Percentiles rank a stretch among this genome's conserved stretches.
These are phyloP conservation scores for Cydia pomonella DNA, from an alignment of 1,140 invertebrate species.

Conservation along the genomic window DNA sequence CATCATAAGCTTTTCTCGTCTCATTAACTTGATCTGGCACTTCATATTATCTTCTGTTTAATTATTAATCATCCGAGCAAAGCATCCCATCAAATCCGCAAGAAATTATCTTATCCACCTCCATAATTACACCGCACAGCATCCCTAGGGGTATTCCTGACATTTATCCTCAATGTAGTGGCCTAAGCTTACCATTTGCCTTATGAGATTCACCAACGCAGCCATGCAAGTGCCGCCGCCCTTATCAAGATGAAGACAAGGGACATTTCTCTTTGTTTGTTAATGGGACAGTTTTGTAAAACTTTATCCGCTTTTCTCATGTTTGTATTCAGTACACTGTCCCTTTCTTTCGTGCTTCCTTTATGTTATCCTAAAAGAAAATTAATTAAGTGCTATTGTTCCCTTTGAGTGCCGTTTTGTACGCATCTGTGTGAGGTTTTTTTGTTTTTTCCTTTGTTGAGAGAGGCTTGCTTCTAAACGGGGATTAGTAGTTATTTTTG, in stretches of 20 bases:
- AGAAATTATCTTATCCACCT: slow-evolving; percentile 32
- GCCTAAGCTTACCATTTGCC: slow-evolving; percentile 34
- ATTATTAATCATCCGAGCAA: slow-evolving; percentile 19
- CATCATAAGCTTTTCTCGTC: neutral
- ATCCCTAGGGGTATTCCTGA: slow-evolving; percentile 47
- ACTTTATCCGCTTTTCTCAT: slow-evolving; percentile 55
- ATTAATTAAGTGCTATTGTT: slow-evolving; percentile 70
- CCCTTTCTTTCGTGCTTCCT: slow-evolving; percentile 51
- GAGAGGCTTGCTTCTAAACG: slow-evolving; percentile 17
- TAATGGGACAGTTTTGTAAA: slow-evolving; percentile 46
- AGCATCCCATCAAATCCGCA: slow-evolving; percentile 26
- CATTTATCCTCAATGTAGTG: slow-evolving; percentile 48
- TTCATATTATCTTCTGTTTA: slow-evolving; percentile 19
- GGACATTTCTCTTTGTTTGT: slow-evolving; percentile 37
- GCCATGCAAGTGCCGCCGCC: slow-evolving; percentile 28
- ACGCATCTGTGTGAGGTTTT: slow-evolving; percentile 41
- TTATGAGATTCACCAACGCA: slow-evolving; percentile 17
- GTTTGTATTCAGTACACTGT: slow-evolving; percentile 51
- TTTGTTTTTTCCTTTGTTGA: slow-evolving; percentile 29
- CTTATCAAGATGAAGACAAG: slow-evolving; percentile 37
- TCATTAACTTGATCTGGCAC: neutral
- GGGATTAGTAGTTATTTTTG: slow-evolving; percentile 14
- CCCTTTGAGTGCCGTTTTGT: slow-evolving; percentile 53
- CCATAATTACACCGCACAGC: slow-evolving; percentile 46
- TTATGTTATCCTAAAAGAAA: slow-evolving; percentile 59